phyloP scores from a whole-genome alignment of 2,113 vertebrate species.

The Cyanistes caeruleus region DNA sequence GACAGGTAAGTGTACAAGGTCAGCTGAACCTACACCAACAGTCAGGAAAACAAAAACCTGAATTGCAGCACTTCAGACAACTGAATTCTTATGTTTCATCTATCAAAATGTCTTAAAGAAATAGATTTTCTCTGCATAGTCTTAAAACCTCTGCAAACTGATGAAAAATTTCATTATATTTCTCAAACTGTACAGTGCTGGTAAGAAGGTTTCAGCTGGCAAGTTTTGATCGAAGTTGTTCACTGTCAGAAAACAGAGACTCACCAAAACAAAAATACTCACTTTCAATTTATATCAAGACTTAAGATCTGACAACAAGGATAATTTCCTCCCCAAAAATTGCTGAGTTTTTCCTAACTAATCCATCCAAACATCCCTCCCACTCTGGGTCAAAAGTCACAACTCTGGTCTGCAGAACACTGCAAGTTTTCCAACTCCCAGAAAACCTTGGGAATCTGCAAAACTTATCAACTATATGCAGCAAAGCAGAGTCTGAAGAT shows the following conservation, averaged over 20 bases:
- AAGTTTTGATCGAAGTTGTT: background rate
- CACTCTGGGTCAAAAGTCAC: background rate
- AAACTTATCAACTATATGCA: background rate
- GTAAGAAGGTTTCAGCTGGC: background rate
- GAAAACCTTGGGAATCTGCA: background rate
- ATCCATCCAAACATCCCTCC: background rate
- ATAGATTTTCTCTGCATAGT: background rate
- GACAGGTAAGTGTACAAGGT: slow-evolving; percentile 93
- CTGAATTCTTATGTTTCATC: background rate
- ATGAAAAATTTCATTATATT: background rate
- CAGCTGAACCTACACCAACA: slow-evolving; percentile 85
- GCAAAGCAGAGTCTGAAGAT: background rate
- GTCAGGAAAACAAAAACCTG: background rate
- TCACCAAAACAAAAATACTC: background rate
- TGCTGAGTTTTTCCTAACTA: background rate
- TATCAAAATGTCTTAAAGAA: background rate
- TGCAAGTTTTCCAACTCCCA: background rate
- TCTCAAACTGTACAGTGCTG: background rate
- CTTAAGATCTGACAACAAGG: background rate
- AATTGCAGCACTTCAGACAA: background rate
- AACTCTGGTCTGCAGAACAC: background rate
- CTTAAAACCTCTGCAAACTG: background rate
- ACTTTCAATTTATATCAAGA: background rate
- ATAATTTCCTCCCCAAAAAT: background rate
- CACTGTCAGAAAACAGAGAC: background rate